phyloP scores from a whole-genome alignment of 2,797 vertebrate species.

The Jordanella pulchra region DNA sequence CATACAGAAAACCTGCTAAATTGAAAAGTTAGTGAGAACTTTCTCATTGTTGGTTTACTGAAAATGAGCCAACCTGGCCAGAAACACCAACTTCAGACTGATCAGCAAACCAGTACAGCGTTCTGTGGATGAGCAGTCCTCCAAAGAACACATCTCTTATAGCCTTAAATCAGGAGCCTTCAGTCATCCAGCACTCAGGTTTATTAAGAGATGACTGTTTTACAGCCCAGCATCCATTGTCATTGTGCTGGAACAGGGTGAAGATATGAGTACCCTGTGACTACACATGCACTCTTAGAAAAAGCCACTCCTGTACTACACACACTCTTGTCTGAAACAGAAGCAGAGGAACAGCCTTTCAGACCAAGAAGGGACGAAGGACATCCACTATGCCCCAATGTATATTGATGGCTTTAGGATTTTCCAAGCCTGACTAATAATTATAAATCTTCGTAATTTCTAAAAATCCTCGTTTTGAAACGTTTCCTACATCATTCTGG shows the following conservation, averaged over 20 bases:
- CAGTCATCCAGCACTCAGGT: slow-evolving; percentile 53
- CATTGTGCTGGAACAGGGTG: slow-evolving; percentile 24
- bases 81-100: slow-evolving; percentile 5
- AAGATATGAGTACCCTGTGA: slow-evolving; percentile 15
- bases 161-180: slow-evolving; percentile 51
- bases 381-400: slow-evolving; percentile 10
- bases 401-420: neutral
- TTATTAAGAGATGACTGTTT: slow-evolving; percentile 60
- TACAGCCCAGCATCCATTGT: slow-evolving; percentile 42
- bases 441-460: neutral
- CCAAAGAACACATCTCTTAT: slow-evolving; percentile 12
- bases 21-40: slow-evolving; percentile 11
- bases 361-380: slow-evolving; percentile 14
- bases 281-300: slow-evolving; percentile 9
- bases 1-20: slow-evolving; percentile 9
- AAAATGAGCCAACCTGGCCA: slow-evolving; percentile 4
- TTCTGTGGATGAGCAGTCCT: neutral
- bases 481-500: too few relatives aligned
- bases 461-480: neutral
- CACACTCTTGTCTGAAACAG: slow-evolving; percentile 10
- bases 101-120: slow-evolving; percentile 4
- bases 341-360: slow-evolving; percentile 31
- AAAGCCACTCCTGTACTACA: slow-evolving; percentile 15
- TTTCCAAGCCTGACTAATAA: neutral
- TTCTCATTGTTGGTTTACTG: slow-evolving; percentile 34